A percentile compares a stretch with the other conserved stretches of the same genome.
Evolutionary conservation across 2,113 vertebrate genomes (phyloP).

Genomic region (Psilopogon haemacephalus): DNA sequence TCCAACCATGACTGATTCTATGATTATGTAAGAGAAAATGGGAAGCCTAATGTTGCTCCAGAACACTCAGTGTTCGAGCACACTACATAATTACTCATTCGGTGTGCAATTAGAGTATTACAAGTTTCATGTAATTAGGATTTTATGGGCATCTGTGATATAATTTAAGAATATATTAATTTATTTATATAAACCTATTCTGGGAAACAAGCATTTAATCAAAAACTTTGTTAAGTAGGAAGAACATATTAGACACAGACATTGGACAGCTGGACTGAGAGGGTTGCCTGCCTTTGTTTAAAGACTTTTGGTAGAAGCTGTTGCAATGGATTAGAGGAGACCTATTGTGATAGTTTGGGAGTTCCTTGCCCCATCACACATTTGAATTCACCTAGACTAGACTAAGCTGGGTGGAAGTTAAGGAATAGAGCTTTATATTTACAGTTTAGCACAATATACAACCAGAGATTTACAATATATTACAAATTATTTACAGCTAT

Average conservation of each 20-base stretch:
- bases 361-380: too few relatives aligned
- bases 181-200: conserved; percentile 25
- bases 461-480: too few relatives aligned
- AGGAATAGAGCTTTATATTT: too few relatives aligned
- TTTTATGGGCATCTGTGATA: conserved; percentile 56
- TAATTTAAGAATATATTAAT: conserved; percentile 42
- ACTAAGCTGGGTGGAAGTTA: too few relatives aligned
- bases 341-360: too few relatives aligned
- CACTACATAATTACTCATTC: conserved; percentile 29
- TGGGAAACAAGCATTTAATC: conserved; percentile 26
- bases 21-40: conserved; percentile 3
- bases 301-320: background rate
- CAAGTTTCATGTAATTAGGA: conserved; percentile 32
- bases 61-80: background rate
- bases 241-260: background rate
- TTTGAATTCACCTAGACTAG: too few relatives aligned
- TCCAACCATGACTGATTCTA: too few relatives aligned
- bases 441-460: too few relatives aligned
- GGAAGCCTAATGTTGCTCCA: background rate
- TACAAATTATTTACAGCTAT: too few relatives aligned
- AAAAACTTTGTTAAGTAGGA: background rate
- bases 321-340: background rate
- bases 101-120: conserved; percentile 18
- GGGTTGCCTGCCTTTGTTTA: background rate
- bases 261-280: background rate